Evolutionary conservation across 2,888 invertebrate species (phyloP).

Genomic region (Phlogophora meticulosa): DNA sequence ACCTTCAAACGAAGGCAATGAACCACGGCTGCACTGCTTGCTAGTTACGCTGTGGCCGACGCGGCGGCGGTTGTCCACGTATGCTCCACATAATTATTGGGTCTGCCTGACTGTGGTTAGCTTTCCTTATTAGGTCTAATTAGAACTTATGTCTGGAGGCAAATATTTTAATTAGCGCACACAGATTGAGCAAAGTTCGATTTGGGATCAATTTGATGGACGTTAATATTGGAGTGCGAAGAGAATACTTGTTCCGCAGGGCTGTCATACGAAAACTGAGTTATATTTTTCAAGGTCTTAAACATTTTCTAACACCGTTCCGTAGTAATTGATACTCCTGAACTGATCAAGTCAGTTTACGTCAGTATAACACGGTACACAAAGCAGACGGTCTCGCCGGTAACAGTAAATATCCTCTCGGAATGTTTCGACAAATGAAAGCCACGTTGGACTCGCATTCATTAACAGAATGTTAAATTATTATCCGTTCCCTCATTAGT

Average conservation of each 20-base stretch:
- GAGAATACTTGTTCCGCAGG: neutral
- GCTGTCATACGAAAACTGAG: neutral
- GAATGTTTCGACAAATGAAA: conserved; percentile 26
- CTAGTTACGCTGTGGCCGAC: conserved; percentile 11
- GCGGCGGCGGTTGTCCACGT: neutral
- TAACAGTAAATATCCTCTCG: conserved; percentile 25
- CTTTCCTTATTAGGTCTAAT: conserved; percentile 49
- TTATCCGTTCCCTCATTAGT: conserved; percentile 51
- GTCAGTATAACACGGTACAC: neutral
- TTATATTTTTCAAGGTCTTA: neutral
- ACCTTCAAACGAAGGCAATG: neutral
- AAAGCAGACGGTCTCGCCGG: neutral
- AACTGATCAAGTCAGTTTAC: neutral
- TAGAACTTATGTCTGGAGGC: conserved; percentile 33
- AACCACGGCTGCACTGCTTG: neutral
- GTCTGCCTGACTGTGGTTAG: conserved; percentile 28
- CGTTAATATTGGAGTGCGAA: neutral
- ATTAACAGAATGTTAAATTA: conserved; percentile 35
- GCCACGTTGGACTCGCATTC: neutral
- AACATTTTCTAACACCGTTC: neutral
- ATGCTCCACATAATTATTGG: conserved; percentile 16
- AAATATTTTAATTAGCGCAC: conserved; percentile 35
- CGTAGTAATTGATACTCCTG: neutral
- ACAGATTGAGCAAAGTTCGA: conserved; percentile 21
- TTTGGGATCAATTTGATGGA: conserved; percentile 5